These are phyloP conservation scores for Castor canadensis DNA, from an alignment of 2,113 vertebrate species.

Conservation along the genomic window DNA sequence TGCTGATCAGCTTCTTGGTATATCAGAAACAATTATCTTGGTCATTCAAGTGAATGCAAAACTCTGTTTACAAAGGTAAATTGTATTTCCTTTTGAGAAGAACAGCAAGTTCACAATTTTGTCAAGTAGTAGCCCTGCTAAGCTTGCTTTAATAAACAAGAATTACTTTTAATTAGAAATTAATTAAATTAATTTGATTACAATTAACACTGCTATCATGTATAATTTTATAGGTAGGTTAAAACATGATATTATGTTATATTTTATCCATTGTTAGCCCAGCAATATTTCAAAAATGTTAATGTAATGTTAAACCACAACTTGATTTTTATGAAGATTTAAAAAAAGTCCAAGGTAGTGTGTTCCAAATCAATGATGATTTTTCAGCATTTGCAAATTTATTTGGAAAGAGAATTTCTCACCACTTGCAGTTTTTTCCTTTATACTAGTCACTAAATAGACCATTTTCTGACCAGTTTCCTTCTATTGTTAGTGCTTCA, in stretches of 20 bases:
- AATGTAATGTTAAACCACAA: neutral
- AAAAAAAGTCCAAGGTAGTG: slow-evolving; percentile 1
- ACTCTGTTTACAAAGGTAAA: slow-evolving; percentile 17
- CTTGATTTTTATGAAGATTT: neutral
- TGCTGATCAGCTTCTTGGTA: neutral
- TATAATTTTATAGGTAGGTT: slow-evolving; percentile 32
- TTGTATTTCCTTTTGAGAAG: slow-evolving; percentile 21
- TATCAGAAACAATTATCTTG: neutral
- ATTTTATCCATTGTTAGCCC: neutral
- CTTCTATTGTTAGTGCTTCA: slow-evolving; percentile 4
- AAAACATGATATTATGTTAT: neutral
- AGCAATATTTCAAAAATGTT: slow-evolving; percentile 11
- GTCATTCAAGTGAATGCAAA: neutral
- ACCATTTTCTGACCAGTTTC: neutral
- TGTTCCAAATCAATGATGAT: slow-evolving; percentile 14
- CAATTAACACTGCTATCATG: neutral
- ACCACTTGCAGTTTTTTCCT: neutral
- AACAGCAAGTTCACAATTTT: slow-evolving; percentile 23
- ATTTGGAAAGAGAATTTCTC: slow-evolving; percentile 29
- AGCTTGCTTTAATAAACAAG: slow-evolving; percentile 13
- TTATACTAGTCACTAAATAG: neutral
- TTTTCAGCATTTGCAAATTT: slow-evolving; percentile 31
- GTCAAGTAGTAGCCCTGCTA: neutral
- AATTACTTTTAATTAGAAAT: slow-evolving; percentile 40
- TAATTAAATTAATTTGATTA: slow-evolving; percentile 53